Conservation (phyloP, 2,797 vertebrate genomes). For the Siniperca undulata region DNA sequence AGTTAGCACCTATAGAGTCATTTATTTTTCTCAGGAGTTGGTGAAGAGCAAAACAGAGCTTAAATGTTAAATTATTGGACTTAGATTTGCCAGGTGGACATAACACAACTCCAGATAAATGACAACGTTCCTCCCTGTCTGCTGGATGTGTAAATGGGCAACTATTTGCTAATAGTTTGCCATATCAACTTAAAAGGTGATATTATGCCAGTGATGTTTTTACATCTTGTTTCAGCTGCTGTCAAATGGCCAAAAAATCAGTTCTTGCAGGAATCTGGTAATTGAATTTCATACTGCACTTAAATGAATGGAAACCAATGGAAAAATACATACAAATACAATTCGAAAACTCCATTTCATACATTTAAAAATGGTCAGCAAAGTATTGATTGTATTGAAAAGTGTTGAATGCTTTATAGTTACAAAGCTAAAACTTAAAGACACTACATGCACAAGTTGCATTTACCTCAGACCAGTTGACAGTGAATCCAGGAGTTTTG, state of each 20-base stretch:
- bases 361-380: neutral
- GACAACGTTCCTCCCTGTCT: neutral
- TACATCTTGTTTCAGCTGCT: neutral
- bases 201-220: neutral
- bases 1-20: neutral
- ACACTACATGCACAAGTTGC: neutral
- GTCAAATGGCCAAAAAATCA: neutral
- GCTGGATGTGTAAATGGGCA: neutral
- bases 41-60: neutral
- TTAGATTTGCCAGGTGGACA: neutral
- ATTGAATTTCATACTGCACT: neutral
- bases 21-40: neutral
- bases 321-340: neutral
- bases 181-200: neutral
- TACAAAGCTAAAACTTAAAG: neutral
- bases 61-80: neutral
- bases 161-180: neutral
- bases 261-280: neutral
- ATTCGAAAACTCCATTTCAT: neutral
- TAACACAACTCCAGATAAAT: neutral
- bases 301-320: neutral
- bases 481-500: neutral
- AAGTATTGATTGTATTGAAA: neutral
- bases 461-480: neutral
- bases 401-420: neutral